Evolutionary conservation across 1,140 invertebrate genomes (phyloP), one percentile per base, ranked within the genome.

Genomic region (Manduca sexta): DNA sequence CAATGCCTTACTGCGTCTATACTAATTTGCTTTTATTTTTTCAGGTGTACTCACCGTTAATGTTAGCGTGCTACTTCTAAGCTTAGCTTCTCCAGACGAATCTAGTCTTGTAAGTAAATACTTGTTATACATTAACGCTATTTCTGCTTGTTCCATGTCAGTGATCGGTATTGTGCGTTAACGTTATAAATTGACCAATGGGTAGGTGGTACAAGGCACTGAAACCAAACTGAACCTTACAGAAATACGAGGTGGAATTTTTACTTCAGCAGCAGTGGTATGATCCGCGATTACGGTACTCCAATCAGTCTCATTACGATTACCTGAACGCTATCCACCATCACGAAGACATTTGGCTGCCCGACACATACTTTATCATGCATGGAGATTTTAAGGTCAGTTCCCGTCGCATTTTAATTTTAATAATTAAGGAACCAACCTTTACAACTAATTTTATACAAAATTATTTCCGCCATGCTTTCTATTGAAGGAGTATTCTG

Each of bases 231-330:
- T 26, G 21, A 26, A 26, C 18, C 37, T 86, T 87, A 7, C 88
- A 96, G 95, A 97, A 97, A 94, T 97, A 97, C 87, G 95, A 97
- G 86, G 94, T 97, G 60, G 95, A 97, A 83, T 97, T 97, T 81
- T 86, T 97, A 46, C 89, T 97, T 44, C 93, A 96, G 71, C 94
- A 97, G 81, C 93, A 94, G 82, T 97, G 95, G 95, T 93, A 92
- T 74, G 95, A 97, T 83, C 94, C 94, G 12, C 89, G 95, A 40
- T 84, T 97, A 47, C 89, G 91, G 59, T 96, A 96, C 84, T 92
- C 93, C 68, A 95, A 95, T 83, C 92, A 92, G 74, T 93, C 92
- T 60, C 90, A 92, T 73, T 95, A 94, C 86, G 91, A 93, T 68
- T 96, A 92, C 81, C 87, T 97, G 53, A 97, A 97, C 82, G 95